phyloP scores from a whole-genome alignment of 2,888 invertebrate species.

The Apotomis betuletana region DNA sequence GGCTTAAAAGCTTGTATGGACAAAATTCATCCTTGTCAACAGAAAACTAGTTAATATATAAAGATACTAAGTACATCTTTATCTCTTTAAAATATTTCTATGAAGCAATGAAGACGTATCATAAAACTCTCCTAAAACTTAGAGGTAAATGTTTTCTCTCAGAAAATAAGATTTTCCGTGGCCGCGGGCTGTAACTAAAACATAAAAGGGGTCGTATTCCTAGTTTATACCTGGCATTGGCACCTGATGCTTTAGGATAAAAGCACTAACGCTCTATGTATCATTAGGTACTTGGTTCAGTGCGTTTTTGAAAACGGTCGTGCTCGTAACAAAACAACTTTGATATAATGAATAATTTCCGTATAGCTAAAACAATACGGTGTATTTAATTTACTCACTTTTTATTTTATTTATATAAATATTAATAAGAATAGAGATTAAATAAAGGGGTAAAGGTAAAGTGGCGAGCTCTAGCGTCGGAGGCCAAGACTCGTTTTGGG shows the following conservation, averaged over 20 bases:
- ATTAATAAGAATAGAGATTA: too few relatives aligned
- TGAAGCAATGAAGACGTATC: background rate
- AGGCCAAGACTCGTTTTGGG: too few relatives aligned
- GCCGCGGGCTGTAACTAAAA: background rate
- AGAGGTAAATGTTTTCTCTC: background rate
- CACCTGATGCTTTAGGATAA: conserved; percentile 9
- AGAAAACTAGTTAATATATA: background rate
- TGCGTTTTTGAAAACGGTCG: conserved; percentile 3
- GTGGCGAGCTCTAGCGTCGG: too few relatives aligned
- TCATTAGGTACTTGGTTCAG: conserved; percentile 2
- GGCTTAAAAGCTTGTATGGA: too few relatives aligned
- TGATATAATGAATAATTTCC: background rate
- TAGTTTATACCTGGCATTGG: conserved; percentile 3
- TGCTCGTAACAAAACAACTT: background rate
- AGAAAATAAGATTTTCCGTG: conserved; percentile 3
- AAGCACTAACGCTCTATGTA: background rate
- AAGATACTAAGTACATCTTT: background rate
- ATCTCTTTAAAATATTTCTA: background rate
- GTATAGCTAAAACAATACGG: background rate
- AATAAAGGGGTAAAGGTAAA: too few relatives aligned
- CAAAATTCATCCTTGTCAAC: too few relatives aligned
- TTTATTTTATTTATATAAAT: too few relatives aligned
- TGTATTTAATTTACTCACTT: background rate
- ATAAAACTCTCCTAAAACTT: background rate
- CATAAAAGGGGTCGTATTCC: conserved; percentile 2